Conservation (phyloP, 2,113 vertebrate genomes). For the Quiscalus mexicanus region DNA sequence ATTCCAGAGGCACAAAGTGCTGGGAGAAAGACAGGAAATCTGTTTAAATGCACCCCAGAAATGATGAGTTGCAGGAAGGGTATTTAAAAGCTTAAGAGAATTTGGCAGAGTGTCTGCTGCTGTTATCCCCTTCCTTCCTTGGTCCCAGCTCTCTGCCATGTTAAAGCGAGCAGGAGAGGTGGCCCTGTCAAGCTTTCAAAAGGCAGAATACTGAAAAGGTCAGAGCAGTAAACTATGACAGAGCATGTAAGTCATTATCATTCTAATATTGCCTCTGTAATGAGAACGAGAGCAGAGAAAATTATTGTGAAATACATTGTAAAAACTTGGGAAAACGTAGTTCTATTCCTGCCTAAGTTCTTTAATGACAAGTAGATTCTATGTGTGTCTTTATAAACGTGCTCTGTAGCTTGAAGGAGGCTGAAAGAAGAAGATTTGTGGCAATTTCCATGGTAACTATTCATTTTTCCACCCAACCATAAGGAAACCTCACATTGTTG, state of each 20-base stretch:
- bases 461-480: neutral
- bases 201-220: constrained; percentile 77
- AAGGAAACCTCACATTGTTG: neutral
- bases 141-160: constrained; percentile 39
- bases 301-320: constrained; percentile 60
- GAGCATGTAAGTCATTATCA: constrained; percentile 75
- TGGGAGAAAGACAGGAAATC: neutral
- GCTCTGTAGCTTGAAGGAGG: neutral
- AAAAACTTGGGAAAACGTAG: constrained; percentile 66
- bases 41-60: neutral
- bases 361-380: constrained; percentile 40
- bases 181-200: constrained; percentile 65
- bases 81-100: neutral
- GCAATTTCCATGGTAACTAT: constrained; percentile 58
- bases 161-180: constrained; percentile 39
- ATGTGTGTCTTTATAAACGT: neutral
- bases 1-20: neutral
- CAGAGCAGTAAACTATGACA: constrained; percentile 68
- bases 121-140: neutral
- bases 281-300: constrained; percentile 59
- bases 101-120: neutral
- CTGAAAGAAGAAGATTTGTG: constrained; percentile 33
- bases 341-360: constrained; percentile 17
- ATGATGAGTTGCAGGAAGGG: neutral
- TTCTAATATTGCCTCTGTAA: constrained; percentile 74